Evolutionary conservation across 2,888 invertebrate genomes (phyloP).

Genomic region (Zaprionus obscuricornis): DNA sequence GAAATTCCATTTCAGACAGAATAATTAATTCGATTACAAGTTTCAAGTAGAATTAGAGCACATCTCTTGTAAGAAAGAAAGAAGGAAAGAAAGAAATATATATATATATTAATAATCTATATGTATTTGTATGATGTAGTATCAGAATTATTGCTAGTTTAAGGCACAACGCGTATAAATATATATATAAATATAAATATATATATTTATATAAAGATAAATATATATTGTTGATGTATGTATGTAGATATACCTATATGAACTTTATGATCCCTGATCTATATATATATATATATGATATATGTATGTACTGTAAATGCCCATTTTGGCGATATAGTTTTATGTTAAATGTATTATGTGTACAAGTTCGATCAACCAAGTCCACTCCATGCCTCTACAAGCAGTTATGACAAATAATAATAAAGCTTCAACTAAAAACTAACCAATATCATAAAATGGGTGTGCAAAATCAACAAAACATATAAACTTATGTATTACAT

Average conservation of each 20-base stretch:
- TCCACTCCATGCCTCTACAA: constrained; percentile 28
- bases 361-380: constrained; percentile 36
- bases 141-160: constrained; percentile 63
- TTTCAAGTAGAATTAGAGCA: too few relatives aligned
- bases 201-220: constrained; percentile 28
- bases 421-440: constrained; percentile 46
- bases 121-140: constrained; percentile 32
- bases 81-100: too few relatives aligned
- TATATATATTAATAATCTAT: too few relatives aligned
- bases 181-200: constrained; percentile 45
- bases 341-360: constrained; percentile 44
- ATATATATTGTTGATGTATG: too few relatives aligned
- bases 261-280: constrained; percentile 48
- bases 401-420: constrained; percentile 51
- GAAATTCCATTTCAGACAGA: constrained; percentile 23
- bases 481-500: constrained; percentile 51
- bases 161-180: constrained; percentile 49
- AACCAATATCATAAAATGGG: constrained; percentile 10
- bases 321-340: constrained; percentile 61
- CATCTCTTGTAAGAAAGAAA: too few relatives aligned
- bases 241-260: constrained; percentile 30
- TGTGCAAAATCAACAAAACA: constrained; percentile 26
- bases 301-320: too few relatives aligned
- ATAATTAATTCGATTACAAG: constrained; percentile 29
- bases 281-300: constrained; percentile 25